Base-by-base conservation (phyloP, 2,888 invertebrate species). In the Zygaena filipendulae region DNA sequence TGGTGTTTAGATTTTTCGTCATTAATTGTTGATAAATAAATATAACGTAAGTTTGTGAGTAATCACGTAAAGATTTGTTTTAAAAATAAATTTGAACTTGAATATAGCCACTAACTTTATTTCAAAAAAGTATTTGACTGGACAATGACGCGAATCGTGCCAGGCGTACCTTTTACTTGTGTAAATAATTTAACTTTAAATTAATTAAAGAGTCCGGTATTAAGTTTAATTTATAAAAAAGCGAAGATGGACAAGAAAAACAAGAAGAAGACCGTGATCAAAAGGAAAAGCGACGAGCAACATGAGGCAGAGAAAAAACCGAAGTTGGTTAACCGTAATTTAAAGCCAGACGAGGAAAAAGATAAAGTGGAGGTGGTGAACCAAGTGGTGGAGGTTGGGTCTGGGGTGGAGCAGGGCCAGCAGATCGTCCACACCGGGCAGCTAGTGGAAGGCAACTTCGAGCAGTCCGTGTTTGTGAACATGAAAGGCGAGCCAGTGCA, bases 161-260 rank as follows among this genome's bases (percentile, higher is more conserved):
- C n/a, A n/a, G n/a, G n/a, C n/a, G n/a, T n/a, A n/a, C n/a, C n/a
- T n/a, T n/a, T n/a, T n/a, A n/a, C n/a, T n/a, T n/a, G n/a, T n/a
- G n/a, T n/a, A n/a, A n/a, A n/a, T n/a, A n/a, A n/a, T n/a, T n/a
- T n/a, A n/a, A n/a, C n/a, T n/a, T n/a, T n/a, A n/a, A n/a, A n/a
- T n/a, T n/a, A n/a, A n/a, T n/a, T n/a, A n/a, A n/a, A n/a, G n/a
- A n/a, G n/a, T n/a, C n/a, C n/a, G n/a, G n/a, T n/a, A n/a, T n/a
- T n/a, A n/a, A n/a, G n/a, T n/a, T n/a, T n/a, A n/a, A n/a, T n/a
- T n/a, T n/a, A n/a, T n/a, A n/a, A n/a, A n/a, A n/a, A n/a, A n/a
- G n/a, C n/a, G n/a, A 74, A 72, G 62, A 81, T 81, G 80, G 80
- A 81, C 63, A 81, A 81, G 56, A 81, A 81, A 59, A 75, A 46